These are phyloP conservation scores for Cyphomyrus discorhynchus DNA, from an alignment of 2,113 vertebrate genomes.

Conservation along the genomic window DNA sequence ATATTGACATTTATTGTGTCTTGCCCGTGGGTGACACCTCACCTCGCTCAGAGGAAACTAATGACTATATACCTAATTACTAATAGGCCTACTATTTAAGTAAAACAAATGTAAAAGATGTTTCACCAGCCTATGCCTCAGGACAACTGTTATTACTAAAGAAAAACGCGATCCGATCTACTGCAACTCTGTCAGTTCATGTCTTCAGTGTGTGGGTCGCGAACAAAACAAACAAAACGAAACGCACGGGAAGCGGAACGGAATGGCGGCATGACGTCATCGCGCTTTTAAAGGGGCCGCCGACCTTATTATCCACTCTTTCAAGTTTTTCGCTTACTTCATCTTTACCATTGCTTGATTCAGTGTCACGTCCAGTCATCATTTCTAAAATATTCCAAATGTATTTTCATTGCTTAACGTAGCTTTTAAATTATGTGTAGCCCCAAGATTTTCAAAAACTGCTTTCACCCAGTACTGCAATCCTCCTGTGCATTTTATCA, in stretches of 20 bases:
- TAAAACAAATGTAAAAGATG: neutral
- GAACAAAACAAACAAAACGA: slow-evolving; percentile 19
- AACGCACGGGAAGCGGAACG: neutral
- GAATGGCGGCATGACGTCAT: slow-evolving; percentile 6
- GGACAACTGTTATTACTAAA: neutral
- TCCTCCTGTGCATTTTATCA: neutral
- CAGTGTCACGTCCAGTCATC: neutral
- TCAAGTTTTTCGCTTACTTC: neutral
- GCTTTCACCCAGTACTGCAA: neutral
- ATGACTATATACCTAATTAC: neutral
- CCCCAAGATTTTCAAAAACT: neutral
- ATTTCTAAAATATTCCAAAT: neutral
- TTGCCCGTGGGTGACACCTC: neutral
- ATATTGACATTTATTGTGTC: neutral
- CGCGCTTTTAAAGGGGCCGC: slow-evolving; percentile 2
- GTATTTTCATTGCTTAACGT: neutral
- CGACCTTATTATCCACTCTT: neutral
- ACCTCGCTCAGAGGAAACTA: neutral
- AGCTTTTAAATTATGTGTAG: neutral
- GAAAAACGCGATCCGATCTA: neutral
- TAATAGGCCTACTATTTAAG: neutral
- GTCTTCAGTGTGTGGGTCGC: slow-evolving; percentile 9
- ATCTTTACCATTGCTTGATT: neutral
- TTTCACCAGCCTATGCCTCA: neutral
- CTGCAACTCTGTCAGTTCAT: slow-evolving; percentile 4